Conservation (phyloP, 64 coral and sea anemone genomes). For the Actinia equina region DNA sequence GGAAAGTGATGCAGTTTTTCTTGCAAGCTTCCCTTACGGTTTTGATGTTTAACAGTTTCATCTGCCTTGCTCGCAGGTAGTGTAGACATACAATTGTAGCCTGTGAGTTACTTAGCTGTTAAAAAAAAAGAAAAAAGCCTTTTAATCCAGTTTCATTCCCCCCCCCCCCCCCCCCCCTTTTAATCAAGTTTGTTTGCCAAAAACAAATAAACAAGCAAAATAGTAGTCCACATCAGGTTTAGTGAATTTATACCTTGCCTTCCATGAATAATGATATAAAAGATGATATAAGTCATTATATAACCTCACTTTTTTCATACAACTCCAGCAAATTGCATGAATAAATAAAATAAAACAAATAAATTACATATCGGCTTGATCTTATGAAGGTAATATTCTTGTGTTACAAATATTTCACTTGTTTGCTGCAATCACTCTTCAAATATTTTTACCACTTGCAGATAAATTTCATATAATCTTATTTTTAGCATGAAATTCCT, state of each 20-base stretch:
- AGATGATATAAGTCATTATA: background rate
- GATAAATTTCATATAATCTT: too few relatives aligned
- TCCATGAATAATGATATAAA: background rate
- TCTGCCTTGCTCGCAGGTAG: background rate
- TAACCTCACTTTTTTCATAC: background rate
- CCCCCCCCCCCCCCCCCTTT: background rate
- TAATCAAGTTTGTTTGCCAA: constrained; percentile 1
- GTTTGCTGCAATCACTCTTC: too few relatives aligned
- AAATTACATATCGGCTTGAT: background rate
- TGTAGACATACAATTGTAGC: background rate
- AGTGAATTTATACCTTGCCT: background rate
- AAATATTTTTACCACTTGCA: too few relatives aligned
- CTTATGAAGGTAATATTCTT: too few relatives aligned
- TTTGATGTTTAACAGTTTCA: too few relatives aligned
- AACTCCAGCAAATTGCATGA: background rate
- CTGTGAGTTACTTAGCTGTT: background rate
- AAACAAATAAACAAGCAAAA: constrained; percentile 2
- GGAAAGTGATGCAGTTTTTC: too few relatives aligned
- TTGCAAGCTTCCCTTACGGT: too few relatives aligned
- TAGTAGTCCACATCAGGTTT: too few relatives aligned
- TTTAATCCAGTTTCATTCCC: constrained; percentile 14
- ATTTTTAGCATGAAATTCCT: too few relatives aligned
- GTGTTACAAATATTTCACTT: too few relatives aligned
- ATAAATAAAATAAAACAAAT: too few relatives aligned
- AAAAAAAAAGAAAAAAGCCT: constrained; percentile 4